Evolutionary conservation across 2,888 invertebrate species (phyloP), one percentile per base, ranked within the genome.

Genomic region (Arenicola marina): DNA sequence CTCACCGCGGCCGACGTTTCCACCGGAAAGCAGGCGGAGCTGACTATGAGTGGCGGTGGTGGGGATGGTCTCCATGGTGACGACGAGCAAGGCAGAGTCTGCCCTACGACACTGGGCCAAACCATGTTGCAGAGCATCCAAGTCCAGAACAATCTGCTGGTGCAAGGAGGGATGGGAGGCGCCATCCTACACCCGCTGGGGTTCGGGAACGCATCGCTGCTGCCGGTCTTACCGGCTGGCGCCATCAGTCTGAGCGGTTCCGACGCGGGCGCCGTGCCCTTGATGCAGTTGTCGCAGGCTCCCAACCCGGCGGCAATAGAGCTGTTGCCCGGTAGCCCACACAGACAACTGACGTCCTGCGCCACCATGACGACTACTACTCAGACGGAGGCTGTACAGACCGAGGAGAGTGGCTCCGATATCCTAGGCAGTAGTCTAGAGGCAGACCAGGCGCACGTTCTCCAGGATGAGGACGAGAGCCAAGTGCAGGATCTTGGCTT

Each of bases 301-400:
- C 11, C 31, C 26, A 53, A 29, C 11, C 15, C 7, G 15, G 21
- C 7, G 18, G 4, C n/a, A 21, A 24, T 11, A 7, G 48, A 24
- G 26, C 18, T 21, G 7, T 7, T n/a, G n/a, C 24, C 48, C 26
- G 7, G 18, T 7, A n/a, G 24, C 24, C 18, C 26, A n/a, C 18
- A 48, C 18, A 21, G 18, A 48, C 48, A 7, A 7, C 15, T 7
- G 26, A 11, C 15, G 48, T n/a, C 18, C 26, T 48, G n/a, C 48
- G 7, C 11, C 18, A 24, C 24, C 7, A 24, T 48, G 18, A n/a
- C 48, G 7, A n/a, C n/a, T n/a, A n/a, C n/a, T n/a, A 48, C 48
- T 7, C 48, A 48, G 48, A 48, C 48, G 26, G 48, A 48, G 48
- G 48, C 48, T n/a, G 48, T 48, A n/a, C 48, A 48, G 26, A 48